Evolutionary conservation across 1,140 invertebrate species (phyloP), one percentile per base, ranked within the genome.

Genomic region (Tetramorium simillimum): DNA sequence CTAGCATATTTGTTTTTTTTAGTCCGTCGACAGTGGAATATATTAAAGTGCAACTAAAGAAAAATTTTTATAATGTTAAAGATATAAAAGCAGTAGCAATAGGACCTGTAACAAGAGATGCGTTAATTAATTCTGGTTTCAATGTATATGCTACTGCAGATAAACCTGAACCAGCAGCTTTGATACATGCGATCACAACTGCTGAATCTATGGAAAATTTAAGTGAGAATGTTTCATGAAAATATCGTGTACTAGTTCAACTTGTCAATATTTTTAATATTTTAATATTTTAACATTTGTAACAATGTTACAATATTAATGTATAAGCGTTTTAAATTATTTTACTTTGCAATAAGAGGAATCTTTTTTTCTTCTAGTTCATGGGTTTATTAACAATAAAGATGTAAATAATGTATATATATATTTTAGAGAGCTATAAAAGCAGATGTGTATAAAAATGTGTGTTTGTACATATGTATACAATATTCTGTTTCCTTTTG

Each of bases 11-110:
- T 80, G 92, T 95, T 49, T 94, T 95, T 75, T 95, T 95, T 77
- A 95, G 95, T 91, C 94, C 95, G 28, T 95, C 95, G 51, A 90
- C 88, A 56, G 94, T 94, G 28, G 89, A 95, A 28, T 86, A 89
- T 77, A 53, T 95, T 49, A 51, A 92, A 56, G 56, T 67, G 37
- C 58, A 90, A 24, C 86, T 94, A 73, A 56, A 46, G 3, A 90
- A 84, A 69, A 77, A 91, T 40, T 58, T 81, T 28, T 86, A 40
- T 60, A 40, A 91, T 67, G 63, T 92, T 2, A 82, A 90, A 33
- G 84, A 86, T 62, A 85, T 93, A n/a, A 94, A 92, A 93, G 88
- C 93, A 43, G 86, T 95, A 60, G 94, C 95, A 21, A 95, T 95
- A 78, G 95, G 95, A n/a, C 93, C 94, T 67, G 89, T 93, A 16